Base-by-base conservation (phyloP, 2,797 vertebrate genomes). In the Acanthurus lineatus region DNA sequence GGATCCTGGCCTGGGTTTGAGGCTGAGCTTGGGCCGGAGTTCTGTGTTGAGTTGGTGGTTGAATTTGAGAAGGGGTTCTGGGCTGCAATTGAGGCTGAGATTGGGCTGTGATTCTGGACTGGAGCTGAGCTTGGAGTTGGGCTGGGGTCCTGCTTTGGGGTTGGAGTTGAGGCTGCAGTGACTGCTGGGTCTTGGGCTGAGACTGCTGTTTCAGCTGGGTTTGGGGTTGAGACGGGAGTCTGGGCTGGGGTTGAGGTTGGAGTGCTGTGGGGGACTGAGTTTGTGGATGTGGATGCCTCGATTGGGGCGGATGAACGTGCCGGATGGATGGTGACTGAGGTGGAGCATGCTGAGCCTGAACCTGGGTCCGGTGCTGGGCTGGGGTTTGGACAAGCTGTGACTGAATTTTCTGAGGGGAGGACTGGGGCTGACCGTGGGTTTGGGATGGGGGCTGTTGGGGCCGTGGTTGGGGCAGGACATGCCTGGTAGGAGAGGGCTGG, bases 251-350 rank as follows among this genome's bases (percentile, higher is more conserved):
- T 53, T 86, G 84, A 59, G 81, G 66, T 45, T 88, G 88, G 8
- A 58, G 54, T 2, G 68, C n/a, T 28, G 84, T 59, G 4, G 86
- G 45, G 22, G 85, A 62, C 40, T 81, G 90, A 17, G 69, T 63
- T n/a, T 85, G 87, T 9, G 72, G 58, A 32, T 77, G 83, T 17
- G 80, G 65, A 51, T 83, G 86, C 49, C 83, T 84, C 10, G 86
- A 76, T 84, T 88, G 88, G 28, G 81, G 64, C 0, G 80, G 69
- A 66, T 88, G 88, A 64, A 70, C 10, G 3, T 86, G 88, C 54
- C 70, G 72, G 56, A 47, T 67, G 44, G 92, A 68, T 15, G 86
- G 32, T 14, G 87, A 71, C 40, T 67, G 83, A 70, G 81, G 56
- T 59, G 81, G 56, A n/a, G 64, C 62, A 38, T 83, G 79, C 44